Conservation (phyloP, 2,888 invertebrate genomes). For the Coleophora flavipennella region DNA sequence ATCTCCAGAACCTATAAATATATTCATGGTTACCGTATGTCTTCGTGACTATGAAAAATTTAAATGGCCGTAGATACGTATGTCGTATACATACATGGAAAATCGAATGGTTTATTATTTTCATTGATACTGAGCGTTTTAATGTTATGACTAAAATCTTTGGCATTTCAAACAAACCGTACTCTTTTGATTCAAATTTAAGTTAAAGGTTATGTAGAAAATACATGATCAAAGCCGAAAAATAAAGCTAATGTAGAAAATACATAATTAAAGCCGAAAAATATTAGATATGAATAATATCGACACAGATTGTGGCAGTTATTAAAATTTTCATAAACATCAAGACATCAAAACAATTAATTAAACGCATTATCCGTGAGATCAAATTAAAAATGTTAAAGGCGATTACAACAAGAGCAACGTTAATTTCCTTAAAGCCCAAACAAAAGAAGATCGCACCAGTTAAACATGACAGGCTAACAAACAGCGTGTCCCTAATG, state of each 20-base stretch:
- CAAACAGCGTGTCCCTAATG: conserved; percentile 43
- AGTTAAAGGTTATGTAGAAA: not conserved
- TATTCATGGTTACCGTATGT: not conserved
- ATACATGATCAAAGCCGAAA: no score
- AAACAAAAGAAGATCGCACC: conserved; percentile 11
- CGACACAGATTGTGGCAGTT: not conserved
- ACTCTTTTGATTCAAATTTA: not conserved
- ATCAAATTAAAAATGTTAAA: not conserved
- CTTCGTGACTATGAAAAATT: not conserved
- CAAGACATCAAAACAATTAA: not conserved
- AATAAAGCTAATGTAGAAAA: not conserved
- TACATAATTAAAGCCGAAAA: no score
- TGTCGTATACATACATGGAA: not conserved
- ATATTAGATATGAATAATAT: not conserved
- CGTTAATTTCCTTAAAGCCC: conserved; percentile 6
- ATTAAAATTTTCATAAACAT: no score
- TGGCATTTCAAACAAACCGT: not conserved
- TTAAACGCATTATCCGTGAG: not conserved
- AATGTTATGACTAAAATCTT: no score
- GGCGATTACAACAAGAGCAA: not conserved
- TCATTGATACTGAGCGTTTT: not conserved
- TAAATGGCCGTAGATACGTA: not conserved
- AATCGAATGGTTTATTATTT: not conserved
- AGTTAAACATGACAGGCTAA: conserved; percentile 20
- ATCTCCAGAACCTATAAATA: not conserved